These are phyloP conservation scores for Epinephelus lanceolatus DNA, from an alignment of 2,113 vertebrate genomes.

Conservation along the genomic window DNA sequence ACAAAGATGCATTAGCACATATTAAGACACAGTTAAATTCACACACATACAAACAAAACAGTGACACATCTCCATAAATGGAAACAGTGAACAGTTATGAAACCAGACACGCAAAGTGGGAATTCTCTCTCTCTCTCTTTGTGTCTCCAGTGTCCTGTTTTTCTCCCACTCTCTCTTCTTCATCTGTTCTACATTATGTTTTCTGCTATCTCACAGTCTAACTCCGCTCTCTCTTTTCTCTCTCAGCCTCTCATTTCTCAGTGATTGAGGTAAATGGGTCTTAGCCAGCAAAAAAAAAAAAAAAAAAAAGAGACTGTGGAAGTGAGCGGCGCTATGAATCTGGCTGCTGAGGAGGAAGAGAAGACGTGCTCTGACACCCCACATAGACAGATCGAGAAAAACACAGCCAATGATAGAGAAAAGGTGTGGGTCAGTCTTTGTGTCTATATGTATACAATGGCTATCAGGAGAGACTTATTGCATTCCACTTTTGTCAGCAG, in stretches of 20 bases:
- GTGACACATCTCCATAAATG: slow-evolving; percentile 71
- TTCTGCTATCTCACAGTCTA: slow-evolving; percentile 63
- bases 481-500: slow-evolving; percentile 77
- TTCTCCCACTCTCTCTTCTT: slow-evolving; percentile 60
- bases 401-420: slow-evolving; percentile 28
- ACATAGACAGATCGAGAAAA: slow-evolving; percentile 51
- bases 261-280: slow-evolving; percentile 70
- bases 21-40: slow-evolving; percentile 46
- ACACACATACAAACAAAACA: slow-evolving; percentile 47
- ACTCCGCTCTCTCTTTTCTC: slow-evolving; percentile 42
- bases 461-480: slow-evolving; percentile 57
- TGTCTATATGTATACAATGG: slow-evolving; percentile 50
- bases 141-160: slow-evolving; percentile 61
- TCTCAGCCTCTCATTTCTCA: slow-evolving; percentile 54
- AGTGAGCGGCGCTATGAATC: slow-evolving; percentile 52
- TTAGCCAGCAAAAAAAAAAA: slow-evolving; percentile 51
- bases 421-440: slow-evolving; percentile 25
- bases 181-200: slow-evolving; percentile 75
- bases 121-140: slow-evolving; percentile 47
- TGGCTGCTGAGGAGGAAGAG: slow-evolving; percentile 55
- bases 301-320: slow-evolving; percentile 9
- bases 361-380: slow-evolving; percentile 68
- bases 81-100: slow-evolving; percentile 69
- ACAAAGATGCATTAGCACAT: slow-evolving; percentile 55
- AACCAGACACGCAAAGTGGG: slow-evolving; percentile 69